Evolutionary conservation across 2,888 invertebrate species (phyloP).

Genomic region (Polietes domitor): DNA sequence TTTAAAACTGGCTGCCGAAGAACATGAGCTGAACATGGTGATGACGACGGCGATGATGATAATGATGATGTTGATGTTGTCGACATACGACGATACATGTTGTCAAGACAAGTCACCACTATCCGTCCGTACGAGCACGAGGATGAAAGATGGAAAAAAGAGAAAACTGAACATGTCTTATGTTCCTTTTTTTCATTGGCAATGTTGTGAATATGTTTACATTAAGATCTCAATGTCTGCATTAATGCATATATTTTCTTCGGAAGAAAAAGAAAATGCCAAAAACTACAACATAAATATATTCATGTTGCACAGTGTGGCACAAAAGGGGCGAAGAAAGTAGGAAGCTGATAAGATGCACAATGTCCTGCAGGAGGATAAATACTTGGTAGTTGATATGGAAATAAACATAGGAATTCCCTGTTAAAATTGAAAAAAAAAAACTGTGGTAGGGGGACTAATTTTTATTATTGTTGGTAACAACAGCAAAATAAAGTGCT

Average conservation of each 20-base stretch:
- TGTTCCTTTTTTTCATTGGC: neutral
- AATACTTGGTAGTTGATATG: too few relatives aligned
- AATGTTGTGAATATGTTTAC: slow-evolving; percentile 21
- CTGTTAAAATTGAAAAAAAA: too few relatives aligned
- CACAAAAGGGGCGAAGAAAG: neutral
- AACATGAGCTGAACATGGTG: slow-evolving; percentile 30
- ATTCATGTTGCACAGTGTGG: neutral
- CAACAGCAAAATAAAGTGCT: too few relatives aligned
- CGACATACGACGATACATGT: slow-evolving; percentile 3
- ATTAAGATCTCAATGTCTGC: slow-evolving; percentile 31
- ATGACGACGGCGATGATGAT: slow-evolving; percentile 21
- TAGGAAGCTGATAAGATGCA: too few relatives aligned
- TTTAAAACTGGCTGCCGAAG: slow-evolving; percentile 20
- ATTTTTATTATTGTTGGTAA: too few relatives aligned
- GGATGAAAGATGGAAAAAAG: neutral
- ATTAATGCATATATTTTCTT: neutral
- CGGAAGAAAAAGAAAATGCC: neutral
- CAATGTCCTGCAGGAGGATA: too few relatives aligned
- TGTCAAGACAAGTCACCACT: slow-evolving; percentile 20
- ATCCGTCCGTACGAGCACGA: neutral
- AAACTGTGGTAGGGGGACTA: too few relatives aligned
- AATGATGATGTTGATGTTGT: slow-evolving; percentile 11
- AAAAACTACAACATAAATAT: neutral
- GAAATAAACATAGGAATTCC: too few relatives aligned
- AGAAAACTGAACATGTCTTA: neutral